Evolutionary conservation across 1,140 invertebrate genomes (phyloP).

Genomic region (Plectrocnemia conspersa): DNA sequence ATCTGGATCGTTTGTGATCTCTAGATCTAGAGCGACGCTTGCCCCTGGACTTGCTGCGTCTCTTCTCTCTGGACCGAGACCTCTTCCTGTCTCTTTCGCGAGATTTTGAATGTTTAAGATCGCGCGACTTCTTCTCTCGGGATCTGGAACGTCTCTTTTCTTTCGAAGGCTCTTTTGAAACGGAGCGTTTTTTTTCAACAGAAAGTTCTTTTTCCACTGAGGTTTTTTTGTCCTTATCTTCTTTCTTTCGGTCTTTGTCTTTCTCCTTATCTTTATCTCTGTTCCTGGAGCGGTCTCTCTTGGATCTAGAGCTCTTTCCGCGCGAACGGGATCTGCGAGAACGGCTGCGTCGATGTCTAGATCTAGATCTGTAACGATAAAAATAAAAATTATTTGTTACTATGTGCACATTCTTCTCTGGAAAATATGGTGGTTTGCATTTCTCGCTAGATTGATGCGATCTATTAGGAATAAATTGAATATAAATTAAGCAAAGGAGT

Average conservation of each 20-base stretch:
- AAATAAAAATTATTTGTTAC: no score
- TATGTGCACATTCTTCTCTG: no score
- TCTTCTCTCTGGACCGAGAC: conserved; percentile 42
- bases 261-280: conserved; percentile 41
- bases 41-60: conserved; percentile 44
- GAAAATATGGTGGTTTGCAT: no score
- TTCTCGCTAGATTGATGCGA: no score
- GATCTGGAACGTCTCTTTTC: conserved; percentile 31
- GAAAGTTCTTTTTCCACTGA: conserved; percentile 35
- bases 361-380: conserved; percentile 16
- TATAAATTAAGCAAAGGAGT: no score
- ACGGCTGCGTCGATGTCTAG: conserved; percentile 43
- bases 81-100: conserved; percentile 52
- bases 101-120: conserved; percentile 47
- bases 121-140: conserved; percentile 37
- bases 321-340: conserved; percentile 51
- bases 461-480: no score
- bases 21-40: conserved; percentile 43
- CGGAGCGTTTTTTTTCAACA: conserved; percentile 30
- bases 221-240: conserved; percentile 40
- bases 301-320: conserved; percentile 55
- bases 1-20: conserved; percentile 48
- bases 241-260: conserved; percentile 43
- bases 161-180: conserved; percentile 28
- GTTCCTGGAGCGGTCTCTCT: conserved; percentile 47